Evolutionary conservation across 2,888 invertebrate species (phyloP).

Genomic region (Parapristionchus giblindavisi): DNA sequence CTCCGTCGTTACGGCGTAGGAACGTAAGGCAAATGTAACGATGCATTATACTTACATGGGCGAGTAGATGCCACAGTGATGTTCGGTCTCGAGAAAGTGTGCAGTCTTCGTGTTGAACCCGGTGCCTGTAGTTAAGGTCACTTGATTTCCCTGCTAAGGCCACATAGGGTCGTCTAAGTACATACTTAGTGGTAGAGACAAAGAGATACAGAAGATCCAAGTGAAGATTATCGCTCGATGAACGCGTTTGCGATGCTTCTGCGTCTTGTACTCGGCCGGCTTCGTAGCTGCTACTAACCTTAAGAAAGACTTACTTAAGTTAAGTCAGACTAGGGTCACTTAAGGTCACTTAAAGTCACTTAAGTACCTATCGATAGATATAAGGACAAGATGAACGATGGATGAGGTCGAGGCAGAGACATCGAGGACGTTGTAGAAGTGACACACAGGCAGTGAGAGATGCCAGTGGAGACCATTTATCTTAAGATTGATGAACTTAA

Average conservation of each 20-base stretch:
- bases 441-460: conserved; percentile 63
- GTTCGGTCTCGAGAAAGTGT: conserved; percentile 58
- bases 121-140: conserved; percentile 10
- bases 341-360: background rate
- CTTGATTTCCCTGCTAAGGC: background rate
- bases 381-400: conserved; percentile 69
- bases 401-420: conserved; percentile 69
- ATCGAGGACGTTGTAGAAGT: conserved; percentile 67
- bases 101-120: conserved; percentile 63
- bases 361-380: conserved; percentile 67
- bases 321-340: background rate
- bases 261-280: conserved; percentile 69
- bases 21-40: background rate
- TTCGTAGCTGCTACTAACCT: conserved; percentile 68
- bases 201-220: conserved; percentile 67
- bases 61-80: conserved; percentile 67
- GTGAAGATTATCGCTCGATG: conserved; percentile 64
- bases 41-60: conserved; percentile 12
- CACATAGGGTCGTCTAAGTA: background rate
- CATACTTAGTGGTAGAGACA: conserved; percentile 65
- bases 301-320: conserved; percentile 17
- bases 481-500: conserved; percentile 35
- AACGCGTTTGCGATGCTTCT: conserved; percentile 65
- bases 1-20: background rate
- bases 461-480: conserved; percentile 69